Conservation (phyloP, 2,888 invertebrate species). For the Zonitis immaculata region DNA sequence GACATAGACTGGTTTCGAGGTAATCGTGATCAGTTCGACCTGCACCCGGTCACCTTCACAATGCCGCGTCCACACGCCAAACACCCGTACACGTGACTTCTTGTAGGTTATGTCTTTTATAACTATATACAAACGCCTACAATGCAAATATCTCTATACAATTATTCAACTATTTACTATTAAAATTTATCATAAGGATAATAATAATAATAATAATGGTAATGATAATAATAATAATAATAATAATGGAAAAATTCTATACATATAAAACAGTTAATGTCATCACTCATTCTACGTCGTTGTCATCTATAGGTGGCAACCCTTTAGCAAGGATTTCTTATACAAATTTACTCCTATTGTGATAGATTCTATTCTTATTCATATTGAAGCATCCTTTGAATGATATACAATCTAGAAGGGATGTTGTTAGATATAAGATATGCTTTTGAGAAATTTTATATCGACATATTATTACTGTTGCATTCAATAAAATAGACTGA, state of each 20-base stretch:
- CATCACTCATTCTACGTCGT: slow-evolving; percentile 40
- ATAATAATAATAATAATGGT: no score
- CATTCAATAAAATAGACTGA: slow-evolving; percentile 22
- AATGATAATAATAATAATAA: no score
- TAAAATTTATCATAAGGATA: no score
- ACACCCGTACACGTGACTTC: slow-evolving; percentile 37
- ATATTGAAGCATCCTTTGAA: slow-evolving; percentile 34
- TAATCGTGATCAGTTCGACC: slow-evolving; percentile 42
- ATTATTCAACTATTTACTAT: background rate
- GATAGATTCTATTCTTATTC: slow-evolving; percentile 37
- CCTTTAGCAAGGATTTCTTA: slow-evolving; percentile 35
- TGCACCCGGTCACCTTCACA: slow-evolving; percentile 47
- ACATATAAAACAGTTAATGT: slow-evolving; percentile 27
- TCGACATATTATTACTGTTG: slow-evolving; percentile 28
- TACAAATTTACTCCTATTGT: slow-evolving; percentile 44
- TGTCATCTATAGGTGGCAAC: slow-evolving; percentile 22
- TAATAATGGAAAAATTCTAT: slow-evolving; percentile 1
- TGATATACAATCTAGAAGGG: slow-evolving; percentile 26
- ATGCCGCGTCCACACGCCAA: slow-evolving; percentile 44
- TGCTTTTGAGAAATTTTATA: slow-evolving; percentile 28
- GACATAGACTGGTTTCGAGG: slow-evolving; percentile 36
- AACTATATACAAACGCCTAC: slow-evolving; percentile 3
- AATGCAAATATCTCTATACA: background rate
- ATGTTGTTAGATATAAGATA: slow-evolving; percentile 31
- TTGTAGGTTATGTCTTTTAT: slow-evolving; percentile 4